Base-by-base conservation (phyloP, 2,797 vertebrate genomes). In the Gobio occitaniae region DNA sequence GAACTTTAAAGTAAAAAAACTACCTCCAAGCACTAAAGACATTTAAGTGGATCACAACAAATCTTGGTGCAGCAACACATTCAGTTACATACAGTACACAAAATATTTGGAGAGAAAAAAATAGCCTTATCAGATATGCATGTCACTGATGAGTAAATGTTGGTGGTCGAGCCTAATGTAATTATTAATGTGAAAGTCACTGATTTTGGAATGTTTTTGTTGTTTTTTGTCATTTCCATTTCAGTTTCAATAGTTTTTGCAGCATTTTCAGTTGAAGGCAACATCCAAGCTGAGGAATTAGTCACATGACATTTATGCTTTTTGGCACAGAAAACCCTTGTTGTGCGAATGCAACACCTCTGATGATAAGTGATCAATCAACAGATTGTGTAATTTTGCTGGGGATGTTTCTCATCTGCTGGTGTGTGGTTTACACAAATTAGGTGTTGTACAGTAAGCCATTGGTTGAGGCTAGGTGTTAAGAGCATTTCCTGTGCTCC, bases 391-490 rank as follows among this genome's bases (percentile, higher is more conserved):
- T 74, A 50, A 50, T 82, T 74, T 74, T 29, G 36, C 17, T 13
- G 1, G 25, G 5, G 61, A 79, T 50, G 17, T 50, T 79, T 79
- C 29, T 65, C 70, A 63, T 13, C 8, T 50, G 44, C 44, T 52
- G 19, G 12, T 11, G 56, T 47, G 19, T 44, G 19, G 19, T 4
- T 83, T 38, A 38, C 56, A 52, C 81, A 83, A 52, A 75, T 52
- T 9, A 75, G 19, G 1, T 38, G 29, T 63, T 74, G 69, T 50
- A 17, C 13, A 65, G 13, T 36, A n/a, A 63, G 29, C 11, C 38
- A 50, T 72, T 3, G 12, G 48, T 82, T 74, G 25, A 75, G 44
- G 44, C 56, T 38, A 75, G 13, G 13, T 77, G 52, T 76, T 76
- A 59, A 59, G 52, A 76, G 74, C 52, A 21, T 50, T 63, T 74